phyloP scores from a whole-genome alignment of 2,113 vertebrate genomes.

The Zootoca vivipara region DNA sequence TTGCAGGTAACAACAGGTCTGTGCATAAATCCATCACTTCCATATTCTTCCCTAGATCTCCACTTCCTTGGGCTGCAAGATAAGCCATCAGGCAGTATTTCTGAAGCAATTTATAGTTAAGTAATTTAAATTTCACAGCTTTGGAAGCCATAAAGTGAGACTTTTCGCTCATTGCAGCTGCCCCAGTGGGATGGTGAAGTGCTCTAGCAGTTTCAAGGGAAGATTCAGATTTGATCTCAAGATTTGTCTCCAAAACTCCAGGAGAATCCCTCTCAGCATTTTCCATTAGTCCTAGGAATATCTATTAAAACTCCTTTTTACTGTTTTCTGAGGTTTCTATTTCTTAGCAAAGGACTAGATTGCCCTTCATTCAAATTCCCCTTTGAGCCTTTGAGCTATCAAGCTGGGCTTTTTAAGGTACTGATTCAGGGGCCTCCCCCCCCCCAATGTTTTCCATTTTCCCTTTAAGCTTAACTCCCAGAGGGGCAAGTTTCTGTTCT shows the following conservation, averaged over 20 bases:
- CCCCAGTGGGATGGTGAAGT: slow-evolving; percentile 7
- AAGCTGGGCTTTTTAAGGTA: slow-evolving; percentile 29
- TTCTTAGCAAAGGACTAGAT: slow-evolving; percentile 36
- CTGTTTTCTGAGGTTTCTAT: slow-evolving; percentile 22
- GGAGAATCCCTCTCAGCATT: slow-evolving; percentile 16
- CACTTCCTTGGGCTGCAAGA: slow-evolving; percentile 49
- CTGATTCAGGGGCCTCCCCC: slow-evolving; percentile 28
- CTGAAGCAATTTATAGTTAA: slow-evolving; percentile 58
- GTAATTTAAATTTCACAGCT: slow-evolving; percentile 46
- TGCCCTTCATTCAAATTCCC: slow-evolving; percentile 34
- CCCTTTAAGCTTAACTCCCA: slow-evolving; percentile 29
- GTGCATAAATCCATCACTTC: slow-evolving; percentile 15
- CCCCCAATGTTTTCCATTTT: slow-evolving; percentile 33
- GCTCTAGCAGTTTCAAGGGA: neutral
- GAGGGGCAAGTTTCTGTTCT: slow-evolving; percentile 28
- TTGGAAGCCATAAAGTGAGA: slow-evolving; percentile 31
- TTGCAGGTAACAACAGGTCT: neutral
- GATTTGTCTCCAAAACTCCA: slow-evolving; percentile 20
- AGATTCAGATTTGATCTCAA: slow-evolving; percentile 20
- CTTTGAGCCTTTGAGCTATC: neutral
- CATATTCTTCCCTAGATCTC: neutral
- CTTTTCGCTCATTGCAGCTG: neutral
- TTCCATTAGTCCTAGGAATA: slow-evolving; percentile 13
- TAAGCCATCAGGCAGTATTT: slow-evolving; percentile 44
- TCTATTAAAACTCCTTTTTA: neutral